A percentile compares a stretch with the other conserved stretches of the same genome.
phyloP scores from a whole-genome alignment of 1,140 invertebrate species.

The Brachionus sp. region DNA sequence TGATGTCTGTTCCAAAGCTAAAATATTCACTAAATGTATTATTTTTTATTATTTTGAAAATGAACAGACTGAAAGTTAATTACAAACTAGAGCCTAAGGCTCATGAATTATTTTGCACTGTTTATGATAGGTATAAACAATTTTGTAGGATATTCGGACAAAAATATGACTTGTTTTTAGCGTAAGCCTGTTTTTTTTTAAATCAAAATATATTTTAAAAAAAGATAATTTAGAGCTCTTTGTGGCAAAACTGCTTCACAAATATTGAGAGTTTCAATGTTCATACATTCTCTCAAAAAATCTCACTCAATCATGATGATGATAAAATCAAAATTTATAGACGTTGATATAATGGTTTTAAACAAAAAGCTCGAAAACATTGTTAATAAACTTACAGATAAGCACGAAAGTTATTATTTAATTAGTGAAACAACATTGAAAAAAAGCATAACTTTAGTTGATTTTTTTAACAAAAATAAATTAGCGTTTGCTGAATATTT shows the following conservation, averaged over 20 bases:
- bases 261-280: not conserved
- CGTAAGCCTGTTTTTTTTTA: too few relatives aligned
- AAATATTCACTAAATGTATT: not conserved
- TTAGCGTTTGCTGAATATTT: not conserved
- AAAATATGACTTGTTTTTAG: too few relatives aligned
- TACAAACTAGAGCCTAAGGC: too few relatives aligned
- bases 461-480: not conserved
- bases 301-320: not conserved
- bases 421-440: not conserved
- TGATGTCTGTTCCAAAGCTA: not conserved
- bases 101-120: too few relatives aligned
- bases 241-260: not conserved
- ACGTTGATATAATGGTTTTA: not conserved
- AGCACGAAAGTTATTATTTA: not conserved
- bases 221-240: not conserved
- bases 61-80: too few relatives aligned
- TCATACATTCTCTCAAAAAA: not conserved
- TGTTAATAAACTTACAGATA: not conserved
- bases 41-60: too few relatives aligned
- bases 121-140: too few relatives aligned
- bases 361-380: not conserved
- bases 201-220: too few relatives aligned
- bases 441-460: not conserved
- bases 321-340: not conserved
- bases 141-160: too few relatives aligned